Evolutionary conservation across 2,113 vertebrate genomes (phyloP).

Genomic region (Furnarius figulus): DNA sequence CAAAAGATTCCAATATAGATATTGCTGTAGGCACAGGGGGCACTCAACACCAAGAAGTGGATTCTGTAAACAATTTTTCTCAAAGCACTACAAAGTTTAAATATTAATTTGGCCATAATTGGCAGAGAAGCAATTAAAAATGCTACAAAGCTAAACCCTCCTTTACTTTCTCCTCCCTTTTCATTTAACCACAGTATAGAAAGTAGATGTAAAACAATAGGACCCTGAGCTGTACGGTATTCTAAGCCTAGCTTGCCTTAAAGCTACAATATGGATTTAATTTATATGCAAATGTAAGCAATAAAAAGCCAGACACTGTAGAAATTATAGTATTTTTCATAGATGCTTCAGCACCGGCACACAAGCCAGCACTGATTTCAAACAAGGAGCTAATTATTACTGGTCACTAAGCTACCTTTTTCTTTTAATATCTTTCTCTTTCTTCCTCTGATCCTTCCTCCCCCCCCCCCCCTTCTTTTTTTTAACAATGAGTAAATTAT

Average conservation of each 20-base stretch:
- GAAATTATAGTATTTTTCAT: slow-evolving; percentile 86
- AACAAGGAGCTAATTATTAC: slow-evolving; percentile 79
- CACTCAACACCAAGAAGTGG: slow-evolving; percentile 29
- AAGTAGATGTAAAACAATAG: slow-evolving; percentile 94
- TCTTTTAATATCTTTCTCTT: slow-evolving; percentile 64
- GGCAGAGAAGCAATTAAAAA: slow-evolving; percentile 82
- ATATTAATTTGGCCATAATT: slow-evolving; percentile 84
- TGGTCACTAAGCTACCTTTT: slow-evolving; percentile 69
- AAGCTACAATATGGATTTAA: slow-evolving; percentile 98
- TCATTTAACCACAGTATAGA: slow-evolving; percentile 77
- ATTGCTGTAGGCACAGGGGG: slow-evolving; percentile 40
- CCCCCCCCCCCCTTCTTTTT: background rate
- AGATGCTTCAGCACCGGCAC: slow-evolving; percentile 67
- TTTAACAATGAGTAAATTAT: slow-evolving; percentile 72
- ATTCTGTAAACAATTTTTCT: slow-evolving; percentile 74
- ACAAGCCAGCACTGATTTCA: slow-evolving; percentile 67
- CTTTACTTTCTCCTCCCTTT: slow-evolving; percentile 75
- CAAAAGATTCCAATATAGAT: slow-evolving; percentile 58
- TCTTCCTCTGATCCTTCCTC: background rate
- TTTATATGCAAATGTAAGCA: slow-evolving; percentile 99
- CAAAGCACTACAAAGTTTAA: slow-evolving; percentile 74
- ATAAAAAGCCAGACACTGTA: slow-evolving; percentile 93
- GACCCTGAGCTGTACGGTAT: slow-evolving; percentile 82
- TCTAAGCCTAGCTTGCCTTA: slow-evolving; percentile 90
- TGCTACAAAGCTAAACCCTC: slow-evolving; percentile 76